Evolutionary conservation across 2,797 vertebrate genomes (phyloP), one percentile per base, ranked within the genome.

Genomic region (Todus mexicanus): DNA sequence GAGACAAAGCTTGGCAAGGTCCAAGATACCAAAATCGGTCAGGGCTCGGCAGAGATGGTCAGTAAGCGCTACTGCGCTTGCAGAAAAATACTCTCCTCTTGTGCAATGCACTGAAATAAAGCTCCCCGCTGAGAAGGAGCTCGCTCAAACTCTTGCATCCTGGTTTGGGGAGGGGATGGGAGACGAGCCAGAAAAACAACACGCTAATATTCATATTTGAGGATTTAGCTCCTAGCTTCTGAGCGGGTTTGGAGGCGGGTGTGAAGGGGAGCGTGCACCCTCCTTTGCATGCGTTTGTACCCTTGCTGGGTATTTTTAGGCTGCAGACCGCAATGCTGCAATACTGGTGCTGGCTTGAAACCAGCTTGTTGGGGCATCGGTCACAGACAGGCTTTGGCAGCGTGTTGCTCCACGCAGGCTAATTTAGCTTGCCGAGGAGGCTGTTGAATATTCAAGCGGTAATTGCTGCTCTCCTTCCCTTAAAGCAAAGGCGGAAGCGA

Each of bases 361-460:
- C 92, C 92, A 94, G 89, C 90, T 93, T 54, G 65, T 73, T 77
- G 89, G 89, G 91, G 89, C 89, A 91, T 90, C 10, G 38, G 91
- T 90, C 79, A 25, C 91, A 92, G 94, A 74, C 86, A 76, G 77
- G 43, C 92, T 95, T 82, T 94, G 90, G 93, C 94, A 94, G 77
- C 76, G 11, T 1, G 3, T 63, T 63, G 54, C 66, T 95, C 94
- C 66, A 35, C 4, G 1, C 1, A 10, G 92, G 78, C 92, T 95
- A 54, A 92, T 96, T 92, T 87, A 91, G 87, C 84, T 93, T 59
- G 87, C 75, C 1, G n/a, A 89, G 85, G 91, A 94, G 87, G 95
- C 95, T 94, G 82, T 91, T 96, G 92, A 95, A 96, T 96, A 96
- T 93, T 85, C 87, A 89, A 88, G 82, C 16, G 9, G 63, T 86